Base-by-base conservation (phyloP, 1,140 invertebrate genomes). In the Laodelphax striatellus region DNA sequence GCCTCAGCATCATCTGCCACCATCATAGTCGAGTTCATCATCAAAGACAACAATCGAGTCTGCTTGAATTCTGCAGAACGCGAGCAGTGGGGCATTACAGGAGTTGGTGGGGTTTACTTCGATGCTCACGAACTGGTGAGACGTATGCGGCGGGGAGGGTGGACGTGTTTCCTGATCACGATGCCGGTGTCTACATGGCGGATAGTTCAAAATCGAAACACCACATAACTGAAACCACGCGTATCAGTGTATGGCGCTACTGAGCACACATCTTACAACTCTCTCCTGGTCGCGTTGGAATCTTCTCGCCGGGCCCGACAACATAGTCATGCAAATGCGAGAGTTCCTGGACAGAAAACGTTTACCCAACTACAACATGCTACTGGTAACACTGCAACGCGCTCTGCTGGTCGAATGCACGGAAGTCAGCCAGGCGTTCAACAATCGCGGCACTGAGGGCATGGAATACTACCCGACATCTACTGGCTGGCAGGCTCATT, bases 211-310 rank as follows among this genome's bases (percentile, higher is more conserved):
- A 84, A 42, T 77, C 82, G 50, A 92, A 92, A 68, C 83, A 90
- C 66, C 82, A 80, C 66, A 77, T 85, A 1, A 78, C 84, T 62
- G 90, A 93, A 80, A 85, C 57, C 87, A 92, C 71, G 73, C 87
- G 14, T 92, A 94, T 68, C 80, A 82, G 46, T 90, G 90, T 65
- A 91, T 95, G 80, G 88, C 89, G 0, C 75, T 88, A 21, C 71
- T 88, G 8, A 82, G 82, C 5, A 82, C 5, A 82, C 83, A 0
- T 79, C 82, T 3, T 89, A 88, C 67, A 86, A 88, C 61, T 94
- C n/a, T 92, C 67, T 81, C 88, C 38, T 94, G 90, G 88, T 93
- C 90, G 11, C 82, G 90, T 50, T 94, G 91, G 91, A 95, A 94
- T 67, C 73, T 80, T 0, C 65, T 77, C 52, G 79, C 80, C 1